These are phyloP conservation scores for Synanthedon formicaeformis DNA, from an alignment of 2,888 invertebrate species.

Conservation along the genomic window DNA sequence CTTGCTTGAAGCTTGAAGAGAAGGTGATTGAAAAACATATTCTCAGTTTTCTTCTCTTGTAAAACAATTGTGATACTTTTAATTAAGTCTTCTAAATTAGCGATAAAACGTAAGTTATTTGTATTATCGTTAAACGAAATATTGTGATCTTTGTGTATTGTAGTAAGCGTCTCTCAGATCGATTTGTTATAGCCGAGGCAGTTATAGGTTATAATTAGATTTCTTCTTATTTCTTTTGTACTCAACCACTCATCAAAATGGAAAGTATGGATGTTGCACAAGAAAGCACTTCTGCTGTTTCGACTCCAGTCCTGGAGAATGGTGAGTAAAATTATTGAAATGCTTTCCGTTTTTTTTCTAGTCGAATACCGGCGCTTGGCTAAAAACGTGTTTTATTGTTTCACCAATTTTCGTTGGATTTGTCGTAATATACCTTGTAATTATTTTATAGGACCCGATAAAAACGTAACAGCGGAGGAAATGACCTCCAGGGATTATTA, in stretches of 20 bases:
- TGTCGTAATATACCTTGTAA: conserved; percentile 8
- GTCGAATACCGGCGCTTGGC: conserved; percentile 22
- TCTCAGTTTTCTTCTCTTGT: too few relatives aligned
- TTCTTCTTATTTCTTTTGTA: conserved; percentile 21
- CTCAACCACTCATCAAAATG: conserved; percentile 36
- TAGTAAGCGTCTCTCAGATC: conserved; percentile 1
- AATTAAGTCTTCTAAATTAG: too few relatives aligned
- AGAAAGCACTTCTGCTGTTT: conserved; percentile 50
- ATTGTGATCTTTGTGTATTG: too few relatives aligned
- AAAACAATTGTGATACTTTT: too few relatives aligned
- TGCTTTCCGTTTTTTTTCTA: not conserved
- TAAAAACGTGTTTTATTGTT: conserved; percentile 51
- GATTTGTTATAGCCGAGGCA: not conserved
- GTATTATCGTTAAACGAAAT: too few relatives aligned
- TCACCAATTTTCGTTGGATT: conserved; percentile 10
- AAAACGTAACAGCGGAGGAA: conserved; percentile 83
- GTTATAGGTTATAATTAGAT: conserved; percentile 34
- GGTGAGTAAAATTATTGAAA: conserved; percentile 31
- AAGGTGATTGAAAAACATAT: too few relatives aligned
- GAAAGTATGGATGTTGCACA: conserved; percentile 66
- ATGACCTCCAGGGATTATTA: conserved; percentile 99
- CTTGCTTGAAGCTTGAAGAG: too few relatives aligned
- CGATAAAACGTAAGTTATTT: too few relatives aligned
- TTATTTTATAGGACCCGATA: conserved; percentile 46
- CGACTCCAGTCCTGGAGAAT: conserved; percentile 57